phyloP scores from a whole-genome alignment of 2,797 vertebrate genomes.

The Pipistrellus pygmaeus region DNA sequence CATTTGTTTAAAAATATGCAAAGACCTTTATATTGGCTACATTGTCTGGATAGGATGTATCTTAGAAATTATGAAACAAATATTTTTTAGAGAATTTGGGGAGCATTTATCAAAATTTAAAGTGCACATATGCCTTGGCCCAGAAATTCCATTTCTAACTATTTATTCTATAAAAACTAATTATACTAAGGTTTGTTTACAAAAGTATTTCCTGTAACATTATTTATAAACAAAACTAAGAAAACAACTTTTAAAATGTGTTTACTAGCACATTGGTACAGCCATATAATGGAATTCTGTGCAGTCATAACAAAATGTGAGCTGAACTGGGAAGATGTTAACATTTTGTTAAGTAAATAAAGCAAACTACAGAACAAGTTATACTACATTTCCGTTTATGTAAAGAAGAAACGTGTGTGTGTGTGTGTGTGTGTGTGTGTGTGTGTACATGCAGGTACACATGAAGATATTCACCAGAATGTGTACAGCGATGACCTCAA shows the following conservation, averaged over 20 bases:
- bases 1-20: conserved; percentile 31
- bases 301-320: conserved; percentile 20
- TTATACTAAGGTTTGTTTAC: not conserved
- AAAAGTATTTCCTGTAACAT: conserved; percentile 10
- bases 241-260: not conserved
- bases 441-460: rapidly evolving
- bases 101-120: conserved; percentile 45
- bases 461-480: not conserved
- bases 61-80: conserved; percentile 40
- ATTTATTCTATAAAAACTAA: conserved; percentile 33
- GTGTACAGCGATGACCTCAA: not conserved
- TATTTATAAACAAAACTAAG: conserved; percentile 34
- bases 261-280: not conserved
- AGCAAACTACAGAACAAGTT: not conserved
- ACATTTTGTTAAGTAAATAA: not conserved
- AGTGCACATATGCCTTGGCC: not conserved
- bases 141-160: conserved; percentile 5
- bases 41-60: not conserved
- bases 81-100: conserved; percentile 39
- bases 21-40: not conserved
- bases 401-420: not conserved
- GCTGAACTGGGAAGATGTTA: not conserved
- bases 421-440: not conserved
- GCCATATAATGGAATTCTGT: not conserved
- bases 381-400: not conserved